Percentiles rank a stretch among this genome's conserved stretches.
phyloP scores from a whole-genome alignment of 2,888 invertebrate species.

The Amphipyra tragopoginis region DNA sequence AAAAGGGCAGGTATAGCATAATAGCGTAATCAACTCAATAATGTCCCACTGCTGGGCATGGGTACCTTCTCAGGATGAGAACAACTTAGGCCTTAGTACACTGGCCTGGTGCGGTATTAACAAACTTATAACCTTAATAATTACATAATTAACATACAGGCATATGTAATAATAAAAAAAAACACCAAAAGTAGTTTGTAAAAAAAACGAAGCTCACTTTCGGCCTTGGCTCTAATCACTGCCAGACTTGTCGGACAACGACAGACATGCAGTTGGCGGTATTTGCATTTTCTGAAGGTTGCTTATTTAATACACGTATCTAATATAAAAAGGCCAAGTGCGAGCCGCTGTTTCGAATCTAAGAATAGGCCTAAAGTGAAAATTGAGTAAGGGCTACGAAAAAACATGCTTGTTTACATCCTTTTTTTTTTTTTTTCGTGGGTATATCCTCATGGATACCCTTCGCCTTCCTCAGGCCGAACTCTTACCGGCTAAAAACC shows the following conservation, averaged over 20 bases:
- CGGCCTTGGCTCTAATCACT: slow-evolving; percentile 59
- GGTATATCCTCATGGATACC: too few relatives aligned
- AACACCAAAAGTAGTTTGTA: slow-evolving; percentile 24
- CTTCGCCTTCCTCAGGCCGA: too few relatives aligned
- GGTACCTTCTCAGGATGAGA: too few relatives aligned
- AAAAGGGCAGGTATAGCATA: too few relatives aligned
- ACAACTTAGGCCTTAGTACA: too few relatives aligned
- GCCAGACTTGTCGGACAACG: slow-evolving; percentile 54
- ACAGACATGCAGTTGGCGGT: slow-evolving; percentile 56
- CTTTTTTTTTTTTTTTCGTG: too few relatives aligned
- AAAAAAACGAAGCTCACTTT: slow-evolving; percentile 38
- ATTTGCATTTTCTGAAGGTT: slow-evolving; percentile 61
- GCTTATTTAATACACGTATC: slow-evolving; percentile 40
- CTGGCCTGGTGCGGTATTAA: too few relatives aligned
- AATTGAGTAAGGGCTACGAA: too few relatives aligned
- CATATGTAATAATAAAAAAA: slow-evolving; percentile 16
- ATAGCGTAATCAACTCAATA: too few relatives aligned
- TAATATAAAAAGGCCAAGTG: slow-evolving; percentile 41
- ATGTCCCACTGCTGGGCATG: too few relatives aligned
- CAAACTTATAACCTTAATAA: neutral
- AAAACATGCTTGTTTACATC: too few relatives aligned
- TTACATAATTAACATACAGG: neutral
- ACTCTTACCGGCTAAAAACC: too few relatives aligned
- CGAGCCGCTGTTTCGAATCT: slow-evolving; percentile 6
- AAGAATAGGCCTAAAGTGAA: slow-evolving; percentile 14